Conservation (phyloP, 2,888 invertebrate genomes). For the Caenorhabditis macrosperma region DNA sequence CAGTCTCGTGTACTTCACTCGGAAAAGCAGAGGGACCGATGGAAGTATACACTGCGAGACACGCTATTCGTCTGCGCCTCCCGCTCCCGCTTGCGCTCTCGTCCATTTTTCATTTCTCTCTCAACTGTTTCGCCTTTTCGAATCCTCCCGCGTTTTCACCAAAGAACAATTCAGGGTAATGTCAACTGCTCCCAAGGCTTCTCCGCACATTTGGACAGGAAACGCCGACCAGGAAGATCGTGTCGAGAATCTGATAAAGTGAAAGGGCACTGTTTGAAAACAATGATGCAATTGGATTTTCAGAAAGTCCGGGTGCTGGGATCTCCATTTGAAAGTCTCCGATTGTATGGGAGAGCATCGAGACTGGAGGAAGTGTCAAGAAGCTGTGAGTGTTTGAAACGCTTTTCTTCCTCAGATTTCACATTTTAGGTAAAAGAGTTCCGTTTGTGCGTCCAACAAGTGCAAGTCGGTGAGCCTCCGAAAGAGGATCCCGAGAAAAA, state of each 20-base stretch:
- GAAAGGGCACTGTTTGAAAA: background rate
- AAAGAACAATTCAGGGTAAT: constrained; percentile 37
- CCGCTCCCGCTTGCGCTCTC: constrained; percentile 2
- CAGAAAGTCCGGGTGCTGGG: constrained; percentile 75
- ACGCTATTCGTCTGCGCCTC: constrained; percentile 25
- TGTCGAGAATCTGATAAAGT: constrained; percentile 72
- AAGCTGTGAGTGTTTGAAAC: constrained; percentile 56
- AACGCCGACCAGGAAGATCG: constrained; percentile 72
- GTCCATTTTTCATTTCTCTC: background rate
- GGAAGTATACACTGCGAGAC: constrained; percentile 9
- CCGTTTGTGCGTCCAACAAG: constrained; percentile 40
- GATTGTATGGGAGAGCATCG: constrained; percentile 76
- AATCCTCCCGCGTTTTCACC: background rate
- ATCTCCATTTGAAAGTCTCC: constrained; percentile 71
- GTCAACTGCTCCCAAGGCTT: constrained; percentile 40
- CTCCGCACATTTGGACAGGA: constrained; percentile 64
- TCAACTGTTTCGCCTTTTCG: constrained; percentile 2
- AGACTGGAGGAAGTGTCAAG: constrained; percentile 77
- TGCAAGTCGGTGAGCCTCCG: constrained; percentile 33
- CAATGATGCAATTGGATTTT: constrained; percentile 9
- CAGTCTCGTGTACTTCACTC: constrained; percentile 54
- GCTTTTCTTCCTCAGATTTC: too few relatives aligned
- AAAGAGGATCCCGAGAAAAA: constrained; percentile 26
- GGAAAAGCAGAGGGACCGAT: constrained; percentile 15
- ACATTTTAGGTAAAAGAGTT: constrained; percentile 50